Base-by-base conservation (phyloP, 2,113 vertebrate genomes). In the Callospermophilus lateralis region DNA sequence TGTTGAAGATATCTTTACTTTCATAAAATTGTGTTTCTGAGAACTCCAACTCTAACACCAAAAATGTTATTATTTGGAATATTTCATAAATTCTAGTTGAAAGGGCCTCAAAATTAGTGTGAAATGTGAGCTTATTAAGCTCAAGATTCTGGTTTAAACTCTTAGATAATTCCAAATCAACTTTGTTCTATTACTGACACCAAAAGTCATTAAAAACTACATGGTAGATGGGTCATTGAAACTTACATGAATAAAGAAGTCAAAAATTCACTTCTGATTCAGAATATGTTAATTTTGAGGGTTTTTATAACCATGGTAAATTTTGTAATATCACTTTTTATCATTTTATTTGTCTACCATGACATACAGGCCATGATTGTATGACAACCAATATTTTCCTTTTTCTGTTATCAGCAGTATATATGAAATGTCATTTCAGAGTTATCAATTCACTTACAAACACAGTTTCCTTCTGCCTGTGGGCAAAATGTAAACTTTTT, bases 1-100 rank as follows among this genome's bases (percentile, higher is more conserved):
- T 51, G 63, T 90, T 96, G 90, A 88, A 53, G 42, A 28, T 96
- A 65, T 89, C 28, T 93, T 97, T 83, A 72, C 79, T 87, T 53
- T 67, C 90, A 17, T 90, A n/a, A 90, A 85, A 63, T 72, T 84
- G 2, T 77, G 72, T 73, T 89, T 95, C 16, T 53, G 42, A 96
- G 96, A 30, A 16, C 42, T 58, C 45, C 39, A 77, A 51, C 1
- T 81, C 26, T 42, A 95, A 92, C 34, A 92, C 0, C 89, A 15
- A 92, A 96, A 96, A 78, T 73, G 30, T 45, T 94, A 80, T 77
- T 94, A 65, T 94, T 53, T 89, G 45, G 37, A 84, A 65, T 90
- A 45, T 92, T 73, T 68, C 20, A 72, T 94, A 10, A 86, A 37
- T 93, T 77, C 28, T 67, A 77, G 16, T 81, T 87, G 24, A 97